Percentiles rank a stretch among this genome's conserved stretches.
These are phyloP conservation scores for Prosopocoilus inquinatus DNA, from an alignment of 2,888 invertebrate species.

Conservation along the genomic window DNA sequence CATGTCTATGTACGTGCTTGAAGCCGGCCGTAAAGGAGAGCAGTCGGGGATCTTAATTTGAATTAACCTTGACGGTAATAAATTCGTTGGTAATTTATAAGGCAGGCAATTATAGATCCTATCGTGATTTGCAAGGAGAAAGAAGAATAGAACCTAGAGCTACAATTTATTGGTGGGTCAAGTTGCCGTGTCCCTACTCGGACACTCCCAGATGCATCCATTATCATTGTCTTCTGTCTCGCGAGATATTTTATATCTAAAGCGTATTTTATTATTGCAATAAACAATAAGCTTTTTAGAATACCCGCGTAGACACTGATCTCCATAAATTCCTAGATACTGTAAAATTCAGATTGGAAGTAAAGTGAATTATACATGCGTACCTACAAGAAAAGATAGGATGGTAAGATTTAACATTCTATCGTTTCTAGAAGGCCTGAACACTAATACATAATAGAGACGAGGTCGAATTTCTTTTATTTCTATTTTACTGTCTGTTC, in stretches of 20 bases:
- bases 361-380: too few relatives aligned
- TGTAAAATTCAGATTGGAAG: too few relatives aligned
- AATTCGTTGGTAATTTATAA: slow-evolving; percentile 38
- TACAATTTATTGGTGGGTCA: slow-evolving; percentile 26
- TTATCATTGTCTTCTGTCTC: slow-evolving; percentile 8
- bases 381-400: too few relatives aligned
- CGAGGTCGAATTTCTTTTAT: too few relatives aligned
- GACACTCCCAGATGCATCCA: slow-evolving; percentile 24
- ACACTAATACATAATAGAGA: too few relatives aligned
- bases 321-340: too few relatives aligned
- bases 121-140: slow-evolving; percentile 34
- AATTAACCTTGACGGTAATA: slow-evolving; percentile 21
- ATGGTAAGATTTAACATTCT: too few relatives aligned
- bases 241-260: slow-evolving; percentile 1
- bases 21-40: neutral
- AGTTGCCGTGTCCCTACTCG: slow-evolving; percentile 19
- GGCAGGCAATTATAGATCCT: slow-evolving; percentile 39
- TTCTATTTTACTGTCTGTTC: too few relatives aligned
- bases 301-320: neutral
- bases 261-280: neutral
- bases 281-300: neutral
- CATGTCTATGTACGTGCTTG: too few relatives aligned
- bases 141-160: slow-evolving; percentile 24
- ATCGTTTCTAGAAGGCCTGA: too few relatives aligned
- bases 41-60: neutral